phyloP scores from a whole-genome alignment of 2,113 vertebrate species.

The Arothron firmamentum region DNA sequence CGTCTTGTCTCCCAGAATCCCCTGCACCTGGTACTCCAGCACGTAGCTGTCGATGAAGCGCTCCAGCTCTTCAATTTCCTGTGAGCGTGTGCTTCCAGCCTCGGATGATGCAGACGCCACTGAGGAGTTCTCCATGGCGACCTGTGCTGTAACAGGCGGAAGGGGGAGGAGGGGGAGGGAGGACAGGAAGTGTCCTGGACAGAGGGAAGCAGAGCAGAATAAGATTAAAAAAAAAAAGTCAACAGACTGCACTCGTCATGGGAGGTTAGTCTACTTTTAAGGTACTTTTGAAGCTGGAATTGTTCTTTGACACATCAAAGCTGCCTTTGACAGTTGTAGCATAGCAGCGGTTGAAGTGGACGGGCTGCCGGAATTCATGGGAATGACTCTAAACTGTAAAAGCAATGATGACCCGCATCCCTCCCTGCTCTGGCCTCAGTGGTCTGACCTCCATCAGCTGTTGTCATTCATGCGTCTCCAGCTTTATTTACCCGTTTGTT shows the following conservation, averaged over 20 bases:
- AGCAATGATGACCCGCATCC: no score
- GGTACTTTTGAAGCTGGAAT: no score
- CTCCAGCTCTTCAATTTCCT: conserved; percentile 96
- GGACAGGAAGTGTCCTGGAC: conserved; percentile 54
- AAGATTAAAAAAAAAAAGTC: neutral
- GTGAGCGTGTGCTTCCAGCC: conserved; percentile 93
- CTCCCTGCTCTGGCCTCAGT: neutral
- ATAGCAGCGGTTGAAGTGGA: no score
- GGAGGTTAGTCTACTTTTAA: neutral
- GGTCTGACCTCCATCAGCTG: neutral
- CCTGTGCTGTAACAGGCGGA: conserved; percentile 23
- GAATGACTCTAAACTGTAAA: no score
- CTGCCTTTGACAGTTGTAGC: no score
- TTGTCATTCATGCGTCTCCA: neutral
- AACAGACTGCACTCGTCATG: neutral
- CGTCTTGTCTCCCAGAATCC: conserved; percentile 86
- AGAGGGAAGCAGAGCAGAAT: conserved; percentile 1
- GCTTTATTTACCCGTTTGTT: conserved; percentile 20
- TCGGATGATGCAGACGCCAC: conserved; percentile 93
- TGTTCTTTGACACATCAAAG: no score
- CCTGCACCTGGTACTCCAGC: conserved; percentile 97
- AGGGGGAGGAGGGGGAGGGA: conserved; percentile 29
- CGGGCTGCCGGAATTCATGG: no score
- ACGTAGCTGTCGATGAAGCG: conserved; percentile 98
- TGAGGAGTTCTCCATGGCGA: conserved; percentile 93